phyloP scores from a whole-genome alignment of 1,140 invertebrate species.

The Zaprionus kolodkinae region DNA sequence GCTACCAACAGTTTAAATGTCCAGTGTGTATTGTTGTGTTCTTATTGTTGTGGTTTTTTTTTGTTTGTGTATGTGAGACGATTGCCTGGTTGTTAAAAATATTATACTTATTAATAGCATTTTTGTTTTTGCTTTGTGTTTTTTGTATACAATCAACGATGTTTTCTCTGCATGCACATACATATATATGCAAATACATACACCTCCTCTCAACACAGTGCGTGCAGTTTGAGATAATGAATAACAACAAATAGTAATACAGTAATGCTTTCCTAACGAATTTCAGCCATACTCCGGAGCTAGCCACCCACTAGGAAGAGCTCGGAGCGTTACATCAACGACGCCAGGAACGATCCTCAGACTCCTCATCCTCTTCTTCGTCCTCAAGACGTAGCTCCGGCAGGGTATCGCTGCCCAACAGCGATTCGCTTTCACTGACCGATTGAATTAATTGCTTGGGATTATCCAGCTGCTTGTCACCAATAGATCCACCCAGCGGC shows the following conservation, averaged over 20 bases:
- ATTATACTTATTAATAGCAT: constrained; percentile 42
- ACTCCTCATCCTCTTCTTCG: constrained; percentile 83
- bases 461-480: constrained; percentile 42
- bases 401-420: constrained; percentile 71
- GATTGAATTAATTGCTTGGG: constrained; percentile 68
- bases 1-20: constrained; percentile 41
- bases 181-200: constrained; percentile 3
- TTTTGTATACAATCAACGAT: constrained; percentile 44
- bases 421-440: constrained; percentile 70
- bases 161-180: constrained; percentile 23
- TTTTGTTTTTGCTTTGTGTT: constrained; percentile 11
- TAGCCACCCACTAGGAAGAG: constrained; percentile 42
- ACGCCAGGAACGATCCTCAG: constrained; percentile 83
- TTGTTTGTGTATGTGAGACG: constrained; percentile 6
- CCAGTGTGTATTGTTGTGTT: constrained; percentile 11
- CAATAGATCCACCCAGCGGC: constrained; percentile 12
- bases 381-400: constrained; percentile 82
- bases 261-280: constrained; percentile 61
- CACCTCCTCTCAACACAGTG: constrained; percentile 7
- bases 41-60: constrained; percentile 1
- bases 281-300: constrained; percentile 52
- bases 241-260: constrained; percentile 77
- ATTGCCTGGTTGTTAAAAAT: constrained; percentile 36
- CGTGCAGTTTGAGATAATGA: constrained; percentile 62
- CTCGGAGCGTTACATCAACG: constrained; percentile 75